These are phyloP conservation scores for Escarpia spicata DNA, from an alignment of 2,888 invertebrate species.

Conservation along the genomic window DNA sequence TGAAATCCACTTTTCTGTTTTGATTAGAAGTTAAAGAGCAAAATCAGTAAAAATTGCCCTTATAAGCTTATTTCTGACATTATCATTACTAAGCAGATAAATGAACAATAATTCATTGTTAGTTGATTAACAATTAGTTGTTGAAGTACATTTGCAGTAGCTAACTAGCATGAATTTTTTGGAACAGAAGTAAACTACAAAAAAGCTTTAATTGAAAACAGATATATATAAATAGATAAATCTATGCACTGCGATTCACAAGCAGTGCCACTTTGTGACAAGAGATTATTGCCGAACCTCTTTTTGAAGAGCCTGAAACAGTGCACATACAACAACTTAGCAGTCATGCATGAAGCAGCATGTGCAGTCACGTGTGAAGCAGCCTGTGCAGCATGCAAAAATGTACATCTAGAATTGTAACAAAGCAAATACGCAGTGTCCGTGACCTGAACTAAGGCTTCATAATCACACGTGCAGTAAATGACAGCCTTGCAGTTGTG, in stretches of 20 bases:
- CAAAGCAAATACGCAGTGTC: not conserved
- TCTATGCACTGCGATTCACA: not conserved
- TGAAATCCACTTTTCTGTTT: too few species aligned
- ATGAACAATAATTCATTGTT: too few species aligned
- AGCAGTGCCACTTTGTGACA: not conserved
- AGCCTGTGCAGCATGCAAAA: not conserved
- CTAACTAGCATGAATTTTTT: not conserved
- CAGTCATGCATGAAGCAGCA: not conserved
- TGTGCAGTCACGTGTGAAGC: not conserved
- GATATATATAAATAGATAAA: not conserved
- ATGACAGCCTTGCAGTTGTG: not conserved
- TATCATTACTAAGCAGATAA: too few species aligned
- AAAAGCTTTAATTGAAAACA: not conserved
- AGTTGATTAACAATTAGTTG: not conserved
- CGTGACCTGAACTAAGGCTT: not conserved
- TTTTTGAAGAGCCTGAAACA: not conserved
- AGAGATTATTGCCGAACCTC: not conserved
- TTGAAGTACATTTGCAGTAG: not conserved
- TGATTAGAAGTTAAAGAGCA: too few species aligned
- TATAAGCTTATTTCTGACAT: too few species aligned
- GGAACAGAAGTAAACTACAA: too few species aligned
- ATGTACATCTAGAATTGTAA: not conserved
- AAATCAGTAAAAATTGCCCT: too few species aligned
- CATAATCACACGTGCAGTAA: not conserved
- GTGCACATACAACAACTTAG: not conserved